These are phyloP conservation scores for Trichonephila clavata DNA, from an alignment of 1,140 invertebrate species.

Conservation along the genomic window DNA sequence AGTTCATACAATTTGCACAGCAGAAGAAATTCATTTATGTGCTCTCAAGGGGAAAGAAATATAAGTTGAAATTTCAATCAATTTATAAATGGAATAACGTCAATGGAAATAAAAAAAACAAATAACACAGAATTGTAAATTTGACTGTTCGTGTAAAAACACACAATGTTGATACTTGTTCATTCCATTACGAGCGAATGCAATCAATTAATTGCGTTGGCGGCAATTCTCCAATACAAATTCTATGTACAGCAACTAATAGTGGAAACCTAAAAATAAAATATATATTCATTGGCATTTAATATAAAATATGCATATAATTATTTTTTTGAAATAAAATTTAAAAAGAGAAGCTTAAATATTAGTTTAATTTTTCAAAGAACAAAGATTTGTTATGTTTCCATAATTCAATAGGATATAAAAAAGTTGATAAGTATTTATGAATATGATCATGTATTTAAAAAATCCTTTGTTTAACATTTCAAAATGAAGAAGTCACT, in stretches of 20 bases:
- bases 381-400: too few species aligned
- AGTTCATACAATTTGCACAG: neutral
- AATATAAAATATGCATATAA: too few species aligned
- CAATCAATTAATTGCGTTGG: conserved; percentile 92
- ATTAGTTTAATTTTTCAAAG: too few species aligned
- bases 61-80: neutral
- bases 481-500: too few species aligned
- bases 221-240: conserved; percentile 91
- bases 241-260: conserved; percentile 96
- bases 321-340: too few species aligned
- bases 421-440: too few species aligned
- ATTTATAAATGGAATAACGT: neutral
- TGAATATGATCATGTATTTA: too few species aligned
- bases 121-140: neutral
- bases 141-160: neutral
- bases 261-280: conserved; percentile 91
- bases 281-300: neutral
- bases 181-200: conserved; percentile 85
- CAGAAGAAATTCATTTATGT: neutral
- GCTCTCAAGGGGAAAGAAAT: neutral
- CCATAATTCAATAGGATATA: too few species aligned
- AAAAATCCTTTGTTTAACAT: too few species aligned
- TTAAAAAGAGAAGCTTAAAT: too few species aligned
- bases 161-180: neutral
- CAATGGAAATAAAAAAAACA: neutral